These are phyloP conservation scores for Buceros bicornis DNA, from an alignment of 2,797 vertebrate species.

Conservation along the genomic window DNA sequence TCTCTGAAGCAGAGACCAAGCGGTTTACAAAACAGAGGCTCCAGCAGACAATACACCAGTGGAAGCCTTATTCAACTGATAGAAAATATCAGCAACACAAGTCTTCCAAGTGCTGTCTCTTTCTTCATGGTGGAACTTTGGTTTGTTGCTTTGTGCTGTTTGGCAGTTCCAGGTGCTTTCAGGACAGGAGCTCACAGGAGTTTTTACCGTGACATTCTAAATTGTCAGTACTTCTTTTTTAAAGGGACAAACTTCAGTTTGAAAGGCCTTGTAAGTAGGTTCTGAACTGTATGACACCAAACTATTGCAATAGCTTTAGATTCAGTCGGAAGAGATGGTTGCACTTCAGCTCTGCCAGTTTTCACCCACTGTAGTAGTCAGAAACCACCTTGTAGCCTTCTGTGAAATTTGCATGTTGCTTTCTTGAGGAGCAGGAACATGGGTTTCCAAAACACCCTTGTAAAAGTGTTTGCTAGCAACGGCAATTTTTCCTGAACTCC, in stretches of 20 bases:
- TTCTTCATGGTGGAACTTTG: neutral
- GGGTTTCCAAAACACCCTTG: neutral
- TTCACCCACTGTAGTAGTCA: neutral
- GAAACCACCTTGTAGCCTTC: neutral
- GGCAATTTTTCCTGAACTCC: neutral
- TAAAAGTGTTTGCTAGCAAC: neutral
- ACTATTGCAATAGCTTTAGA: neutral
- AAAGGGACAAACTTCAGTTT: neutral
- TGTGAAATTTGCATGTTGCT: neutral
- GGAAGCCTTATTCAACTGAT: neutral
- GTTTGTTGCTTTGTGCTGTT: neutral
- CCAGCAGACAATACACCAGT: neutral
- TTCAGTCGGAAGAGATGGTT: neutral
- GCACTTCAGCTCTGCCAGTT: neutral
- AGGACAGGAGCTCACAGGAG: neutral
- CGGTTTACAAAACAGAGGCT: neutral
- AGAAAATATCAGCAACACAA: neutral
- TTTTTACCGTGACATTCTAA: neutral
- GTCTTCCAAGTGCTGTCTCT: neutral
- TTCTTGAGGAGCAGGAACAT: neutral
- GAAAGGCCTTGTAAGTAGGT: neutral
- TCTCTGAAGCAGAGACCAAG: neutral
- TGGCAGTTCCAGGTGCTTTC: neutral
- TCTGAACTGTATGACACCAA: neutral
- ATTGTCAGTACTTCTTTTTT: neutral